Evolutionary conservation across 2,888 invertebrate genomes (phyloP).

Genomic region (Sialis lutaria): DNA sequence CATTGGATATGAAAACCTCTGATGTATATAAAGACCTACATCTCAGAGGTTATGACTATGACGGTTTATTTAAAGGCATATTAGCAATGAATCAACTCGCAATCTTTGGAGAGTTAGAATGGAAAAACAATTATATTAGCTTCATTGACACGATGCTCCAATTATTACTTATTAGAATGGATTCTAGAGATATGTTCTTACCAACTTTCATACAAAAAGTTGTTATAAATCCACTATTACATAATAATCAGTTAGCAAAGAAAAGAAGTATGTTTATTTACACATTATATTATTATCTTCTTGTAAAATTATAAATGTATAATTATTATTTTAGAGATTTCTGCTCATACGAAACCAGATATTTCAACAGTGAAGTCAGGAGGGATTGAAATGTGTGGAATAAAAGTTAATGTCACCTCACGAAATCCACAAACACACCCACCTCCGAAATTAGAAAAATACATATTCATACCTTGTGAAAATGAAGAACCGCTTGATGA

Average conservation of each 20-base stretch:
- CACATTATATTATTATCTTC: not conserved
- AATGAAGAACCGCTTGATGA: conserved; percentile 12
- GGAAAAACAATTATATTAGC: conserved; percentile 48
- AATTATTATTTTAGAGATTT: conserved; percentile 18
- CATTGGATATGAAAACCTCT: conserved; percentile 2
- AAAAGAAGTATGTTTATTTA: conserved; percentile 1
- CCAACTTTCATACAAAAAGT: conserved; percentile 38
- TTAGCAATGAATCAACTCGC: conserved; percentile 26
- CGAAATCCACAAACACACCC: conserved; percentile 10
- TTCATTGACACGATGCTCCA: conserved; percentile 56
- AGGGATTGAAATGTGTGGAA: conserved; percentile 39
- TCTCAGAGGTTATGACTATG: conserved; percentile 35
- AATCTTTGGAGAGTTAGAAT: conserved; percentile 23
- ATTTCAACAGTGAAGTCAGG: conserved; percentile 28
- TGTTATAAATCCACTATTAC: conserved; percentile 31
- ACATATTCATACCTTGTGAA: conserved; percentile 32
- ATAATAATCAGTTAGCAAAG: conserved; percentile 14
- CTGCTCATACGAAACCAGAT: conserved; percentile 22
- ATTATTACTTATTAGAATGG: conserved; percentile 29
- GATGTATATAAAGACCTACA: conserved; percentile 30
- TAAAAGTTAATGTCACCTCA: conserved; percentile 32
- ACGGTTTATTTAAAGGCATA: conserved; percentile 31
- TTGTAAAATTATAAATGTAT: not conserved
- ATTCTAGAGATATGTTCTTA: conserved; percentile 29
- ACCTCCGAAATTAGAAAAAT: conserved; percentile 30